phyloP scores from a whole-genome alignment of 2,888 invertebrate genomes.

The Chloroclystis v-ata region DNA sequence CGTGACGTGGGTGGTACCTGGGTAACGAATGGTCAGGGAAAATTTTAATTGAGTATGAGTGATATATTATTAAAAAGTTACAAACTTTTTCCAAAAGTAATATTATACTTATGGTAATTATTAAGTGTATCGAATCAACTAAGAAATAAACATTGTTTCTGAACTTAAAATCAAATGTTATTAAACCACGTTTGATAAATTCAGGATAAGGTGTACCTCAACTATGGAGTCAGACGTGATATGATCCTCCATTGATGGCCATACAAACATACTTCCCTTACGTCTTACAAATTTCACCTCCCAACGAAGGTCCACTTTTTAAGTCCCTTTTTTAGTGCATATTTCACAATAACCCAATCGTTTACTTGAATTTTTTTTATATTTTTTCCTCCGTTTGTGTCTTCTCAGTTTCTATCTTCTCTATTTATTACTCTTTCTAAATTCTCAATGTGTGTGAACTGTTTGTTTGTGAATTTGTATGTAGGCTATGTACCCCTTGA shows the following conservation, averaged over 20 bases:
- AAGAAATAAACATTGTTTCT: conserved; percentile 11
- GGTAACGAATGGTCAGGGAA: no score
- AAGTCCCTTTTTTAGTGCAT: neutral
- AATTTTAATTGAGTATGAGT: no score
- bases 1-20: no score
- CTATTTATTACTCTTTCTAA: neutral
- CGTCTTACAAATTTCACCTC: conserved; percentile 7
- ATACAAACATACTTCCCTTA: conserved; percentile 11
- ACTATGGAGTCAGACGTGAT: conserved; percentile 17
- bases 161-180: conserved; percentile 19
- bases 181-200: conserved; percentile 16
- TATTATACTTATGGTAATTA: neutral
- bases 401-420: neutral
- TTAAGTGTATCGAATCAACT: conserved; percentile 9
- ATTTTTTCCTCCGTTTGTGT: neutral
- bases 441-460: neutral
- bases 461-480: conserved; percentile 7
- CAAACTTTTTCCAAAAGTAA: neutral
- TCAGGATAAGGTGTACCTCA: conserved; percentile 12
- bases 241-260: conserved; percentile 17
- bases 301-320: neutral
- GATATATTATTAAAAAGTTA: no score
- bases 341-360: neutral
- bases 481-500: conserved; percentile 20
- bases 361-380: neutral